Evolutionary conservation across 2,888 invertebrate species (phyloP).

Genomic region (Holacanthella duospinosa): DNA sequence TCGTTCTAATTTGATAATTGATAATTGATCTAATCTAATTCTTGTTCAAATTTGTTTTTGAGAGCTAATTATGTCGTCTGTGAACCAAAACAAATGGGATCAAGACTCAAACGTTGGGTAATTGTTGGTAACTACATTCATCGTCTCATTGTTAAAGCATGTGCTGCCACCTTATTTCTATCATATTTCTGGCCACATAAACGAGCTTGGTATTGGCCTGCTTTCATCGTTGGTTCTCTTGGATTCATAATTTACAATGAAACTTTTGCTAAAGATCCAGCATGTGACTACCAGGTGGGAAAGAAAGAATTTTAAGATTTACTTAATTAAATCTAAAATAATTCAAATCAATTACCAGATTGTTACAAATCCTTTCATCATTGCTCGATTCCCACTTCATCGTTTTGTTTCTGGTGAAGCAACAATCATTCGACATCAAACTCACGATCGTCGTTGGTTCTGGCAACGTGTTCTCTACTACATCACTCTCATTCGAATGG

Average conservation of each 20-base stretch:
- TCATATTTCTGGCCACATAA: not conserved
- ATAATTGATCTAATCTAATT: too few species aligned
- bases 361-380: not conserved
- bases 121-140: not conserved
- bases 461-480: not conserved
- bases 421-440: not conserved
- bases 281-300: not conserved
- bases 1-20: not conserved
- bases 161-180: not conserved
- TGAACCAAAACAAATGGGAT: not conserved
- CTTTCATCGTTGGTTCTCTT: not conserved
- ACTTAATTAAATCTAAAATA: not conserved
- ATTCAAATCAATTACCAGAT: not conserved
- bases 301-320: not conserved
- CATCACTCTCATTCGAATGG: not conserved
- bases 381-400: not conserved
- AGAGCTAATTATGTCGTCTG: not conserved
- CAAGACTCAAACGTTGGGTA: not conserved
- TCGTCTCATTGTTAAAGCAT: not conserved
- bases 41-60: not conserved
- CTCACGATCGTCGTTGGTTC: not conserved
- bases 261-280: not conserved
- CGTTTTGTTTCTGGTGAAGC: not conserved
- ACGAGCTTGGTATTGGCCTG: not conserved
- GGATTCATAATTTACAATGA: not conserved